A percentile compares a stretch with the other conserved stretches of the same genome.
These are phyloP conservation scores for Drosophila saltans DNA, from an alignment of 1,140 invertebrate genomes.

Conservation along the genomic window DNA sequence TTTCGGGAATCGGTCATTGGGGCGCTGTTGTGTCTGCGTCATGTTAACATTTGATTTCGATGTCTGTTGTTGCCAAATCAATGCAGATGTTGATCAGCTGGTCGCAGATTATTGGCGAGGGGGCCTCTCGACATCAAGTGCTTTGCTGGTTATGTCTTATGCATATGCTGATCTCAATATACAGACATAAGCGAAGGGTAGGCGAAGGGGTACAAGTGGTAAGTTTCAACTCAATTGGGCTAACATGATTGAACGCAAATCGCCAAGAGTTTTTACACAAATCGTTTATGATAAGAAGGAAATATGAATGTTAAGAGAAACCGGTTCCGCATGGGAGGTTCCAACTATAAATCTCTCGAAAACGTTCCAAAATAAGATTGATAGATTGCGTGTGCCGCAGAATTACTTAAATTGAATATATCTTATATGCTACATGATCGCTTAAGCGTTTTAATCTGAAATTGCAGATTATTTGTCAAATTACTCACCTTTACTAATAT, in stretches of 20 bases:
- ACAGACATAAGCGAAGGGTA: too few relatives aligned
- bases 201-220: too few relatives aligned
- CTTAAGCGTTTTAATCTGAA: not conserved
- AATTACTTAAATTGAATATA: constrained; percentile 1
- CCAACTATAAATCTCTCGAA: not conserved
- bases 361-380: not conserved
- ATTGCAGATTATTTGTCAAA: too few relatives aligned
- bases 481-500: too few relatives aligned
- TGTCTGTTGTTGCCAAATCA: constrained; percentile 10
- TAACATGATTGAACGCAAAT: constrained; percentile 51
- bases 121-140: constrained; percentile 2
- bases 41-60: not conserved
- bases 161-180: not conserved
- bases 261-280: constrained; percentile 33
- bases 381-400: not conserved
- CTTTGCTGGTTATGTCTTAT: constrained; percentile 3
- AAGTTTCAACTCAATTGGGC: constrained; percentile 31
- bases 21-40: constrained; percentile 17
- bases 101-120: not conserved
- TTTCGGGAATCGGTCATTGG: constrained; percentile 23
- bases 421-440: not conserved
- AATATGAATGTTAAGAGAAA: constrained; percentile 10
- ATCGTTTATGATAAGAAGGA: constrained; percentile 66
- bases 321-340: not conserved
- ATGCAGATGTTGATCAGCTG: constrained; percentile 16